Evolutionary conservation across 2,888 invertebrate genomes (phyloP).

Genomic region (Bedellia somnulentella): DNA sequence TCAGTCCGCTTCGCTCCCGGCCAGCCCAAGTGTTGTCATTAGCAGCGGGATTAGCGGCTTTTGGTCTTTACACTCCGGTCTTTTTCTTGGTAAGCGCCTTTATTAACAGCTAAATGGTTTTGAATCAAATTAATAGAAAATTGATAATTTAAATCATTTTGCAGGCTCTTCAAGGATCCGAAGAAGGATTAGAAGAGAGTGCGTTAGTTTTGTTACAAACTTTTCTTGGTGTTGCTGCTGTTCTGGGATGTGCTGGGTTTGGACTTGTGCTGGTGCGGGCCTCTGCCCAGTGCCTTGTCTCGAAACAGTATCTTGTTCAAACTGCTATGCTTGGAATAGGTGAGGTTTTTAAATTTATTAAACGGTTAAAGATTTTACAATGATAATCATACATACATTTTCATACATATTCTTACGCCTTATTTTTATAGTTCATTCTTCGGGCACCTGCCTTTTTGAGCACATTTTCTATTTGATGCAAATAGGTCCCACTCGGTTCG

Average conservation of each 20-base stretch:
- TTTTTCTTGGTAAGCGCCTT: constrained; percentile 77
- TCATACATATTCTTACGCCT: no score
- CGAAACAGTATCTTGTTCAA: constrained; percentile 80
- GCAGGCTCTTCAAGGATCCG: constrained; percentile 81
- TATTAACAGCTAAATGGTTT: no score
- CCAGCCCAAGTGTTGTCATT: constrained; percentile 82
- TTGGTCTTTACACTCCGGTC: constrained; percentile 88
- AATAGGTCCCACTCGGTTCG: no score
- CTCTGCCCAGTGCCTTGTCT: constrained; percentile 79
- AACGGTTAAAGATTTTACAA: no score
- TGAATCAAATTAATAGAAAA: no score
- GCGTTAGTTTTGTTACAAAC: constrained; percentile 83
- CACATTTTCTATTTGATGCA: no score
- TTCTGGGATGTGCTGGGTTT: constrained; percentile 78
- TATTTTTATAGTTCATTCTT: no score
- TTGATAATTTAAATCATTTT: no score
- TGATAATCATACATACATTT: no score
- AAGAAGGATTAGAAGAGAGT: constrained; percentile 81
- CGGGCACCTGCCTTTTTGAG: no score
- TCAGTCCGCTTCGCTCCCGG: constrained; percentile 79
- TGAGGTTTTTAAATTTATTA: constrained; percentile 27
- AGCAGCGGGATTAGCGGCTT: constrained; percentile 77
- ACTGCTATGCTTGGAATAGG: constrained; percentile 75
- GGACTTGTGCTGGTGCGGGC: constrained; percentile 77
- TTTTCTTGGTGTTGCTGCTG: constrained; percentile 85